Conservation (phyloP, 2,113 vertebrate genomes). For the Meles meles region DNA sequence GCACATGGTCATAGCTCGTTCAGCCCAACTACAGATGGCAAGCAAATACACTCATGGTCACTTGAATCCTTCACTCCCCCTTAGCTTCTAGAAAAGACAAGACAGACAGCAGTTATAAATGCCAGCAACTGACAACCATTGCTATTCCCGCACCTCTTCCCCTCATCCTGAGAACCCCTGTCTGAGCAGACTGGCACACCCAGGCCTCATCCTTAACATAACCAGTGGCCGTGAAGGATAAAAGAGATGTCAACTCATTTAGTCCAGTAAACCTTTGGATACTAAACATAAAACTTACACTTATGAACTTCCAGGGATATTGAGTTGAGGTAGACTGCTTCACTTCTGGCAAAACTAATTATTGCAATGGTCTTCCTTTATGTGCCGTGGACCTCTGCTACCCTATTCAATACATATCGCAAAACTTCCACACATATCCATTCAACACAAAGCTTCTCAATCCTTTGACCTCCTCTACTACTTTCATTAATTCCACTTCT, state of each 20-base stretch:
- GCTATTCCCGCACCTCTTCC: no score
- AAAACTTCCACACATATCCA: background rate
- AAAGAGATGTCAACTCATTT: background rate
- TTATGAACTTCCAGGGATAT: background rate
- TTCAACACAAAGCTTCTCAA: background rate
- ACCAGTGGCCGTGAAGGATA: background rate
- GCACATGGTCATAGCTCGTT: background rate
- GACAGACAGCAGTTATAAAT: background rate
- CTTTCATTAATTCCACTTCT: background rate
- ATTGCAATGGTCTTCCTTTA: background rate
- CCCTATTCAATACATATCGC: background rate
- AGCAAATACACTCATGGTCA: background rate
- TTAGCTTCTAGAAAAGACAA: background rate
- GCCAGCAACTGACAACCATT: background rate
- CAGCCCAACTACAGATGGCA: background rate
- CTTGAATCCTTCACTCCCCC: background rate
- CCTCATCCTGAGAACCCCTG: background rate
- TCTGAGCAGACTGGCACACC: background rate
- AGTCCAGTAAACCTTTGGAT: background rate
- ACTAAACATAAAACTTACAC: background rate
- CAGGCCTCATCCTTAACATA: background rate
- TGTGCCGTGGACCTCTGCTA: background rate
- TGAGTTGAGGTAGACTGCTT: background rate
- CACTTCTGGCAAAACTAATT: background rate
- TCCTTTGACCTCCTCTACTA: background rate